These are phyloP conservation scores for Dryoscopus gambensis DNA, from an alignment of 2,113 vertebrate genomes.

Conservation along the genomic window DNA sequence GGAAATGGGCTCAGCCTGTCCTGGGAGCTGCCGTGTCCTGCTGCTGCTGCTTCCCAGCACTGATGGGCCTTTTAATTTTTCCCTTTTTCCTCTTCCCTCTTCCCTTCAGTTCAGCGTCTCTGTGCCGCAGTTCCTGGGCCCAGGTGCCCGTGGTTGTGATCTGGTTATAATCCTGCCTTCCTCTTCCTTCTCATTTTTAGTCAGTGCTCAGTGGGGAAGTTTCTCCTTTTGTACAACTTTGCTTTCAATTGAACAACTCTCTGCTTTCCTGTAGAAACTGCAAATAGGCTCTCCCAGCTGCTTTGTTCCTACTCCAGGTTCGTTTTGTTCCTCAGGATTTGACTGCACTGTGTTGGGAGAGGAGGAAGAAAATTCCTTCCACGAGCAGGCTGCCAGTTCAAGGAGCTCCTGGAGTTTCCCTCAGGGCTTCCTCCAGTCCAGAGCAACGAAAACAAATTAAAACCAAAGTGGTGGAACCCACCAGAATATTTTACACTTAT, in stretches of 20 bases:
- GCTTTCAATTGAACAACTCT: not conserved
- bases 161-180: not conserved
- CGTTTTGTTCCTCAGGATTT: not conserved
- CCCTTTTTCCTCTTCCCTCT: too few relatives aligned
- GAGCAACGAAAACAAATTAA: not conserved
- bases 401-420: not conserved
- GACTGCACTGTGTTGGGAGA: not conserved
- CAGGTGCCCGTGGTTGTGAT: rapidly evolving
- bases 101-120: not conserved
- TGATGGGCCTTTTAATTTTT: rapidly evolving
- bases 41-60: rapidly evolving
- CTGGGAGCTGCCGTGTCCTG: rapidly evolving
- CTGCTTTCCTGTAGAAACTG: not conserved
- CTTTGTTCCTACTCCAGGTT: not conserved
- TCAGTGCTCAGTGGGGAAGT: not conserved
- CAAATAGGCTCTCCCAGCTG: not conserved
- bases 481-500: not conserved
- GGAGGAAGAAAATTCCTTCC: not conserved
- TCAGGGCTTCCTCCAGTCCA: not conserved
- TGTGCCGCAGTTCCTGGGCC: not conserved
- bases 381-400: not conserved
- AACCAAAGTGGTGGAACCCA: not conserved
- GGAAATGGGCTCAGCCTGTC: not conserved
- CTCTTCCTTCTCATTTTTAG: not conserved
- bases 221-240: not conserved